Evolutionary conservation across 2,113 vertebrate genomes (phyloP), one percentile per base, ranked within the genome.

Genomic region (Suricata suricatta): DNA sequence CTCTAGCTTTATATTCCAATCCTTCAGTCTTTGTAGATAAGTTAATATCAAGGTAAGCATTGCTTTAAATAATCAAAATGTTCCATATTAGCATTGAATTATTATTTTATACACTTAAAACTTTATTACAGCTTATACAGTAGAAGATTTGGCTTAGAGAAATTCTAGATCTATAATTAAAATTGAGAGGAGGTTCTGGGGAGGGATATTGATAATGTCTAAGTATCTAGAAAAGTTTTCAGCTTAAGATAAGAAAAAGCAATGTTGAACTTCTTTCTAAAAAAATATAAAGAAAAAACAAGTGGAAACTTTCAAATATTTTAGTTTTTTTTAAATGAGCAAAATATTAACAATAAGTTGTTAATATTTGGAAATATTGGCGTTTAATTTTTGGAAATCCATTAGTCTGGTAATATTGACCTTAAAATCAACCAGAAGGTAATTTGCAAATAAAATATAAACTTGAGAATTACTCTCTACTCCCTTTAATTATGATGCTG

Each of bases 1-100:
- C 99, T 16, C 74, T 99, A 98, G 99, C 99, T 21, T 98, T 99
- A 64, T 99, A 99, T 97, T 99, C 99, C 76, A 99, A 99, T 96
- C 99, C 99, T 38, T 99, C 99, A 1, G 92, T 98, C 94, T 99
- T 99, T 88, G 98, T 99, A 92, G 99, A 99, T 97, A 99, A 99
- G 95, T 98, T 99, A 95, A 88, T 99, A 15, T 99, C 99, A 98
- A 99, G 99, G 99, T 99, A 97, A 98, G 98, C 92, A 35, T 88
- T 96, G 29, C 4, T 97, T 57, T 31, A 66, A 9, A 68, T 69
- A 44, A 13, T 86, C 33, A 57, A 15, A 21, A 7, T 68, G 6
- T 68, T 85, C 93, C 44, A 2, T 94, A 25, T 76, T 84, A 72
- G 44, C 35, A 82, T 33, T 68, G 17, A 93, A 76, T 81, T 63